Evolutionary conservation across 1,140 invertebrate genomes (phyloP), one percentile per base, ranked within the genome.

Genomic region (Lucilia sericata): DNA sequence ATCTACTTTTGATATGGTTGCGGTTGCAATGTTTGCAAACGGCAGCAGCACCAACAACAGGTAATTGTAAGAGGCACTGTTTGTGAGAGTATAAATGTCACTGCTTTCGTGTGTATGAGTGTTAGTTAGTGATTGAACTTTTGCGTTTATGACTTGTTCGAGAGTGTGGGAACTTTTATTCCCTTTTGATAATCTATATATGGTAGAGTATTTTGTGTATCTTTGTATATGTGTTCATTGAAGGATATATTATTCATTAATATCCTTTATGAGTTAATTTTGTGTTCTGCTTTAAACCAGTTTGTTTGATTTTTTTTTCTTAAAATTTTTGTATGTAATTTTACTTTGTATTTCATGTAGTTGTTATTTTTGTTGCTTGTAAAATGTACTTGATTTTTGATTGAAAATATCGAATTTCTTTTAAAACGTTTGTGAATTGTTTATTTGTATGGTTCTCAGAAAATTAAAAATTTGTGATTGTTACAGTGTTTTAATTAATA

Each of bases 371-470:
- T 70, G 19, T 49, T 51, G 42, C 13, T 21, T 25, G 42, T 80
- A 21, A 51, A 30, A 51, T 36, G 75, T 42, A 85, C 84, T 85
- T 86, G 84, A 74, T 42, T 84, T 85, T 55, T n/a, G 83, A 84
- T 83, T 65, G 81, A 86, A 84, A 85, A 84, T 86, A 88, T 89
- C 87, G 25, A 85, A 74, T 87, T 87, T 51, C 85, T 82, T 30
- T 30, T 74, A 42, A 85, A 87, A 84, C 80, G 83, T 85, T 88
- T 89, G 88, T 89, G 88, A 89, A 89, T 89, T 86, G 84, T 86
- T 85, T 80, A 83, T 89, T 85, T 87, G 83, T 85, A 85, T 85
- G 86, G 87, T 89, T 89, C 88, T 89, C 88, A 89, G 88, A 87
- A 88, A 85, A 75, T 51, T 80, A 30, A 30, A 30, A 2, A 2